These are phyloP conservation scores for Hyposmocoma kahamanoa DNA, from an alignment of 1,140 invertebrate genomes.

Conservation along the genomic window DNA sequence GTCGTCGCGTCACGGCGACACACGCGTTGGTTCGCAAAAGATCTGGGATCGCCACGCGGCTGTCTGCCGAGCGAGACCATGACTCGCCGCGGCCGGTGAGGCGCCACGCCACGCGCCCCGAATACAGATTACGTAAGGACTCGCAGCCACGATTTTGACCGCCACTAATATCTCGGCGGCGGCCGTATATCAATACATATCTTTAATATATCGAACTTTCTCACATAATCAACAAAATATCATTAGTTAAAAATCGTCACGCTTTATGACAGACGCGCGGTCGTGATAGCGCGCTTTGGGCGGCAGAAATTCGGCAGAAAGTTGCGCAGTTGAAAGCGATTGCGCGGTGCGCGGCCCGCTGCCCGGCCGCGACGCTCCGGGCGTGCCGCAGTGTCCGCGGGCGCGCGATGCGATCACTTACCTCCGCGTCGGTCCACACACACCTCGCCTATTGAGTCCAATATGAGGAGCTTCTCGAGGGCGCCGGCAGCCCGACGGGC, in stretches of 20 bases:
- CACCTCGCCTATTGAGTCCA: constrained; percentile 24
- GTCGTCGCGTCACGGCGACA: constrained; percentile 38
- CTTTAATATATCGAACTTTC: constrained; percentile 23
- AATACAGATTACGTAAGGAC: constrained; percentile 52
- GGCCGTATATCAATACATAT: constrained; percentile 30
- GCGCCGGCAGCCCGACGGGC: constrained; percentile 6
- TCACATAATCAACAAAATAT: constrained; percentile 15
- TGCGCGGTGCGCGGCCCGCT: constrained; percentile 30
- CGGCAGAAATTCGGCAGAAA: constrained; percentile 21
- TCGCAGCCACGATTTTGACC: constrained; percentile 12
- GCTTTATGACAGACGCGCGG: constrained; percentile 14
- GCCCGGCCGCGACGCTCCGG: constrained; percentile 20
- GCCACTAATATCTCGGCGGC: constrained; percentile 12
- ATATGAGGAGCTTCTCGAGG: constrained; percentile 32
- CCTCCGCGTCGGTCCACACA: constrained; percentile 14
- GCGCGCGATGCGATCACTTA: constrained; percentile 33
- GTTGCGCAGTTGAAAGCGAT: constrained; percentile 26
- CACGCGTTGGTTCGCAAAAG: constrained; percentile 31
- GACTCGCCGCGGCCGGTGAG: constrained; percentile 52
- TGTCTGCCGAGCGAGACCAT: constrained; percentile 41
- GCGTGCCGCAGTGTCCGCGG: constrained; percentile 48
- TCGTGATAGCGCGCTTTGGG: constrained; percentile 22
- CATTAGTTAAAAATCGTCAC: constrained; percentile 14
- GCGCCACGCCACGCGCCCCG: constrained; percentile 45
- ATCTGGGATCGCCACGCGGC: constrained; percentile 46